Percentiles rank a stretch among this genome's conserved stretches.
Evolutionary conservation across 2,888 invertebrate species (phyloP).

Genomic region (Teleogryllus oceanicus): DNA sequence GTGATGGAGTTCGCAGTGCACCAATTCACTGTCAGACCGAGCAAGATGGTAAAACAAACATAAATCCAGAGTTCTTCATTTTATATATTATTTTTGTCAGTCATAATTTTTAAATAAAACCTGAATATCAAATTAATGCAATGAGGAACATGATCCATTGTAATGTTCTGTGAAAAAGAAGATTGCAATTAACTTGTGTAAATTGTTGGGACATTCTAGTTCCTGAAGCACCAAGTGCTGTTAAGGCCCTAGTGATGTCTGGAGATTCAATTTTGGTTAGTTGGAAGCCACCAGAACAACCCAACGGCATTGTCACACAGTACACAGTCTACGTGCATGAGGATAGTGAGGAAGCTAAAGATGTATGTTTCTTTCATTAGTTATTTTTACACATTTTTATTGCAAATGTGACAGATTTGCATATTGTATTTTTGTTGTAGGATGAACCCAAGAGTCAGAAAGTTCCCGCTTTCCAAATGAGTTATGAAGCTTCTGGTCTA

Average conservation of each 20-base stretch:
- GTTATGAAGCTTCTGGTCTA: conserved; percentile 80
- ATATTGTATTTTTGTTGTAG: conserved; percentile 33
- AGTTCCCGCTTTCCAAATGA: conserved; percentile 77
- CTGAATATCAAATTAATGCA: background rate
- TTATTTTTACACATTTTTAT: background rate
- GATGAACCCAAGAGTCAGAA: conserved; percentile 47
- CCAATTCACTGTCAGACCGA: conserved; percentile 92
- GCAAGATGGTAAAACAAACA: conserved; percentile 73
- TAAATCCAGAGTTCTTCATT: background rate
- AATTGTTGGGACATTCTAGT: conserved; percentile 54
- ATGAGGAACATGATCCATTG: no score
- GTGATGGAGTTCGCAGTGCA: conserved; percentile 84
- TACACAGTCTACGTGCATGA: conserved; percentile 80
- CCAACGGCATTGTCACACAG: conserved; percentile 88
- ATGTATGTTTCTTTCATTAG: conserved; percentile 38
- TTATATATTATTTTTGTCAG: background rate
- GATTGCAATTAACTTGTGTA: background rate
- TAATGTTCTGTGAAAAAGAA: no score
- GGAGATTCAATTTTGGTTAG: conserved; percentile 86
- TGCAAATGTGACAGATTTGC: background rate
- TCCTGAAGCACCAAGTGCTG: conserved; percentile 88
- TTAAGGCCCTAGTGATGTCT: conserved; percentile 91
- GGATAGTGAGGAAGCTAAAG: conserved; percentile 43
- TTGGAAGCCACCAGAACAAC: conserved; percentile 89
- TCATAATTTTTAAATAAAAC: background rate